Conservation (phyloP, 2,797 vertebrate genomes). For the Tiaroga cobitis region DNA sequence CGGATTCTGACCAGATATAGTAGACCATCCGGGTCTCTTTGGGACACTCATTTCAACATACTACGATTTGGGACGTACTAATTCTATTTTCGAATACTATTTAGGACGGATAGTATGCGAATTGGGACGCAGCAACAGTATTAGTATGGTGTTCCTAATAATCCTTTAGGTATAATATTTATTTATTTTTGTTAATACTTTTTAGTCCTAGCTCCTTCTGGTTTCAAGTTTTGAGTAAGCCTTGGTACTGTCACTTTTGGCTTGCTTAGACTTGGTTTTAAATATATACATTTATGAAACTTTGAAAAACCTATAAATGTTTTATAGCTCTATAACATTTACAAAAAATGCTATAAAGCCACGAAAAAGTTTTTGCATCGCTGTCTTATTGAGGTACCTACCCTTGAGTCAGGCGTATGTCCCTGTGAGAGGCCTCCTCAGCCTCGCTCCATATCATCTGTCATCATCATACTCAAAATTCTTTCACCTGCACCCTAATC, state of each 20-base stretch:
- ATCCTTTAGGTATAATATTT: too few species aligned
- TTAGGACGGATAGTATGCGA: too few species aligned
- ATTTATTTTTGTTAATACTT: too few species aligned
- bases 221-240: not conserved
- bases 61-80: too few species aligned
- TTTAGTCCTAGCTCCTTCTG: not conserved
- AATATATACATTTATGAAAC: not conserved
- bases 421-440: constrained; percentile 60
- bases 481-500: constrained; percentile 78
- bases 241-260: not conserved
- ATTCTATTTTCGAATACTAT: too few species aligned
- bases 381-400: not conserved
- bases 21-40: too few species aligned
- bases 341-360: not conserved
- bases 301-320: not conserved
- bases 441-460: constrained; percentile 71
- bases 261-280: not conserved
- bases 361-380: not conserved
- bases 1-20: too few species aligned
- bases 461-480: constrained; percentile 74
- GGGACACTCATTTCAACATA: too few species aligned
- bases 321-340: not conserved
- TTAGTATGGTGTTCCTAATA: too few species aligned
- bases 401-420: constrained; percentile 8
- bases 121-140: too few species aligned